Conservation (phyloP, 2,797 vertebrate genomes). For the Squalus acanthias region DNA sequence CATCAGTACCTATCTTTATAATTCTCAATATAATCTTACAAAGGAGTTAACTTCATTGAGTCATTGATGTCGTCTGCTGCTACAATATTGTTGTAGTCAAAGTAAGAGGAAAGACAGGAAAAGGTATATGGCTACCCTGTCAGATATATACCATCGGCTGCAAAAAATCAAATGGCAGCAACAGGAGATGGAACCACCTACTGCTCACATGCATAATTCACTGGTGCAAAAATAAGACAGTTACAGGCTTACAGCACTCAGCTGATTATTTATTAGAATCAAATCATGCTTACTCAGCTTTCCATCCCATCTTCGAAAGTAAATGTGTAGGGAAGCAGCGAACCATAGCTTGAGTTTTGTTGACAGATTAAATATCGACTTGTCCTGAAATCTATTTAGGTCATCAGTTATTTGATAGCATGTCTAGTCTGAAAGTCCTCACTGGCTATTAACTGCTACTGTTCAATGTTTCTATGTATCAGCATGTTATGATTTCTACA, state of each 20-base stretch:
- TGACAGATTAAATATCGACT: slow-evolving; percentile 29
- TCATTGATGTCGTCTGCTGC: neutral
- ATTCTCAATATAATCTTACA: neutral
- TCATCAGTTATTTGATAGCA: neutral
- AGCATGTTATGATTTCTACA: neutral
- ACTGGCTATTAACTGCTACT: neutral
- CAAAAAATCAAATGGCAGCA: neutral
- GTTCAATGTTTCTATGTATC: neutral
- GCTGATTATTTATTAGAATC: slow-evolving; percentile 23
- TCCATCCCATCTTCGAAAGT: neutral
- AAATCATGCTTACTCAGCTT: neutral
- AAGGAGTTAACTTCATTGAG: neutral
- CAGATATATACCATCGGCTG: neutral
- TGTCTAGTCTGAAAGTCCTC: slow-evolving; percentile 12
- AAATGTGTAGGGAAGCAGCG: neutral
- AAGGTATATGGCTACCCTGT: neutral
- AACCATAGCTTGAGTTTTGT: neutral
- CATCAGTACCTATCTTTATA: neutral
- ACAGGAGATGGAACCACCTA: neutral
- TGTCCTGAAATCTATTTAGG: neutral
- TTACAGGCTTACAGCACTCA: neutral
- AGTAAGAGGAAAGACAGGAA: neutral
- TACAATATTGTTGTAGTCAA: neutral
- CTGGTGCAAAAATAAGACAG: neutral
- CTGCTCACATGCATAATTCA: neutral